A percentile compares a stretch with the other conserved stretches of the same genome.
Conservation (phyloP, 1,140 invertebrate species). For the Diabrotica undecimpunctata region DNA sequence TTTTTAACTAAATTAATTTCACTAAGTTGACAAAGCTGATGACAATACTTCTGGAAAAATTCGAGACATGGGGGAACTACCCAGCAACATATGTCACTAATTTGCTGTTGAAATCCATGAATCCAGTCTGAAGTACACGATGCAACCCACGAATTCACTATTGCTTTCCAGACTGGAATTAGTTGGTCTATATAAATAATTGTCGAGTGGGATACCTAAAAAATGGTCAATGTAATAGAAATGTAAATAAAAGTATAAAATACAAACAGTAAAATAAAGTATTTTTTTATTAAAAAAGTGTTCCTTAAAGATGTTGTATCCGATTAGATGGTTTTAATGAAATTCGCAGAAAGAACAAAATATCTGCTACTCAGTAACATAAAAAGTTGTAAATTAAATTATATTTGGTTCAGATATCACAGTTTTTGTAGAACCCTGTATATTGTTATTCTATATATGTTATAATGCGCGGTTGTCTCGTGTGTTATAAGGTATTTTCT, state of each 20-base stretch:
- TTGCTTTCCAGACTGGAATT: slow-evolving; percentile 62
- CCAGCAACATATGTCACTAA: slow-evolving; percentile 71
- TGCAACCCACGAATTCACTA: slow-evolving; percentile 74
- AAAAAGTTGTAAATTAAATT: too few species aligned
- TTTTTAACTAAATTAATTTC: slow-evolving; percentile 71
- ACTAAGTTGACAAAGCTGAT: slow-evolving; percentile 63
- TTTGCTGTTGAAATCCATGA: slow-evolving; percentile 56
- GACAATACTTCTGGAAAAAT: slow-evolving; percentile 62
- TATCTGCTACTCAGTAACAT: too few species aligned
- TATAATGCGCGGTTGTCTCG: too few species aligned
- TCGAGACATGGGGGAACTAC: slow-evolving; percentile 65
- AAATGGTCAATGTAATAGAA: slow-evolving; percentile 8
- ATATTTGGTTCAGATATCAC: too few species aligned
- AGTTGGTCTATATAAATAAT: slow-evolving; percentile 87
- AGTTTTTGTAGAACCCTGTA: too few species aligned
- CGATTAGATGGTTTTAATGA: too few species aligned
- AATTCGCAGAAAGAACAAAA: too few species aligned
- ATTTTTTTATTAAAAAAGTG: too few species aligned
- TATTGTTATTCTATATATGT: too few species aligned
- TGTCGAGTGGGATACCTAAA: slow-evolving; percentile 69
- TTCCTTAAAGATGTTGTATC: too few species aligned
- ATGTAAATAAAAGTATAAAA: neutral
- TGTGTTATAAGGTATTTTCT: too few species aligned
- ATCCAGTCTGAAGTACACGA: slow-evolving; percentile 59
- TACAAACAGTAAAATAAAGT: too few species aligned